Base-by-base conservation (phyloP, 2,888 invertebrate genomes). In the Coenonympha glycerion region DNA sequence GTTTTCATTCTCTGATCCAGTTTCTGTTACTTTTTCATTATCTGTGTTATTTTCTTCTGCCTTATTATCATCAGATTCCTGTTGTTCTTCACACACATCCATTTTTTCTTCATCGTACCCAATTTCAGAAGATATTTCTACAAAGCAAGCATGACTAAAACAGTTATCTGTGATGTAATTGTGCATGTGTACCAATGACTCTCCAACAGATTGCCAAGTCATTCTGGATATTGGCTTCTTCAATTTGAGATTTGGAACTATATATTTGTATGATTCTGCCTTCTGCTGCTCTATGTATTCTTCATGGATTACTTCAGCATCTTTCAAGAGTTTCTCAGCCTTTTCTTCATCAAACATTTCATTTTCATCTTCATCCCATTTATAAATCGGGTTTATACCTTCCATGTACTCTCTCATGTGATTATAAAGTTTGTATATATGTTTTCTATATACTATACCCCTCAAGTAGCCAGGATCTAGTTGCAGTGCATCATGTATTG, bases 401-500 rank as follows among this genome's bases (percentile, higher is more conserved):
- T 90, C 88, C 74, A 93, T 90, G 76, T 91, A 91, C 60, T 92
- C 88, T 76, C 88, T 86, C 57, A 95, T 82, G 53, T 90, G 90
- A 40, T 94, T 91, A 77, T 91, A 90, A 60, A 90, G 89, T 56
- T 89, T 88, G 65, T 91, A 92, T 61, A 96, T 95, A 62, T 91
- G 88, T 69, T 92, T 91, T 55, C 93, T 87, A 54, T 95, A 90
- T 1, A 90, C 92, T 51, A 93, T 80, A 3, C 94, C 95, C 73
- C 94, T 92, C 4, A 90, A 73, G 71, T 94, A 96, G 42, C 89
- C 89, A 0, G 91, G 84, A 81, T 96, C 95, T 52, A 91, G 83
- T 61, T 91, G 88, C 49, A 96, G 81, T 5, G 93, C 92, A 65
- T 91, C 89, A 53, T 92, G 89, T 62, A 95, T 93, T 63, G 91